Conservation (phyloP, 2,888 invertebrate genomes). For the Plemyria rubiginata region DNA sequence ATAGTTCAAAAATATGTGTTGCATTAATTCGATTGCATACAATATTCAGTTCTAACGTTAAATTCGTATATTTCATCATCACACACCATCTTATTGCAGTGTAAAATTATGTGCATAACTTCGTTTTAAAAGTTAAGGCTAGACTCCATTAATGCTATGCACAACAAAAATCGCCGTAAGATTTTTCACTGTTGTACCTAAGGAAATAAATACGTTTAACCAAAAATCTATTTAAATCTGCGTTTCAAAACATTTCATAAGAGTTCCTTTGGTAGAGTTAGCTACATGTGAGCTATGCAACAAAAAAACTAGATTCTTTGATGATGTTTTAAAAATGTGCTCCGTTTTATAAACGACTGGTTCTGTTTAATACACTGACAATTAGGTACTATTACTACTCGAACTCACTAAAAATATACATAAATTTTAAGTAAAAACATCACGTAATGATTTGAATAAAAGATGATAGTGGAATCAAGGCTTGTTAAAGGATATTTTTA, state of each 20-base stretch:
- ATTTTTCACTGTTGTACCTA: not conserved
- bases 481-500: too few species aligned
- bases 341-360: too few species aligned
- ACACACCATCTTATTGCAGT: not conserved
- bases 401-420: too few species aligned
- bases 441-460: too few species aligned
- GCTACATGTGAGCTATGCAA: not conserved
- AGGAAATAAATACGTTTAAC: not conserved
- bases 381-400: too few species aligned
- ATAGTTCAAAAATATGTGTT: not conserved
- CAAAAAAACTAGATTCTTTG: too few species aligned
- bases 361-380: too few species aligned
- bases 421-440: too few species aligned
- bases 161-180: not conserved
- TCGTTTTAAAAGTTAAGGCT: not conserved
- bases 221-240: not conserved
- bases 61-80: not conserved
- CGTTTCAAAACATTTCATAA: slow-evolving; percentile 6
- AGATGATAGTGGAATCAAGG: too few species aligned
- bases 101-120: slow-evolving; percentile 5
- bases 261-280: slow-evolving; percentile 4
- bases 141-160: not conserved
- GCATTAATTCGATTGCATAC: not conserved
- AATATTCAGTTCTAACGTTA: not conserved
- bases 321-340: too few species aligned